Evolutionary conservation across 2,888 invertebrate species (phyloP).

Genomic region (Lasioglossum vierecki): DNA sequence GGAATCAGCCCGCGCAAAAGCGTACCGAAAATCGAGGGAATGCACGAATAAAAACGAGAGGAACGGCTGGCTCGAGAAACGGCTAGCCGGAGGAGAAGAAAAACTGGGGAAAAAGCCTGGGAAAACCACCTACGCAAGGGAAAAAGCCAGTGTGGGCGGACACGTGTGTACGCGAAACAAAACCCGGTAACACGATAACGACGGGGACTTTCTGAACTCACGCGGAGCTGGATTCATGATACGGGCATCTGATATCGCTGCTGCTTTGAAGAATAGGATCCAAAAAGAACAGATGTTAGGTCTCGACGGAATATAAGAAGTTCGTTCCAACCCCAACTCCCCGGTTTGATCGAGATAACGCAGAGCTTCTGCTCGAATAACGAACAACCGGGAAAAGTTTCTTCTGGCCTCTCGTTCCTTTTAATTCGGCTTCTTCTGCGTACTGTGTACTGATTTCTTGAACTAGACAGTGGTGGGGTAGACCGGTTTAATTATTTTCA

Average conservation of each 20-base stretch:
- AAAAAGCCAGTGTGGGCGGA: neutral
- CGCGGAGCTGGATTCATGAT: neutral
- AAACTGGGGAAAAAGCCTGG: neutral
- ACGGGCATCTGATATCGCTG: neutral
- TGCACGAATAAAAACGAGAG: slow-evolving; percentile 22
- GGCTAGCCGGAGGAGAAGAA: neutral
- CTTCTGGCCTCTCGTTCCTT: neutral
- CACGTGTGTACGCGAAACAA: neutral
- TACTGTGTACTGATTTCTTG: neutral
- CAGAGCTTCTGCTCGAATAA: neutral
- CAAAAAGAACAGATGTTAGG: neutral
- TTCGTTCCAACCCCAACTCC: neutral
- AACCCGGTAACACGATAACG: slow-evolving; percentile 3
- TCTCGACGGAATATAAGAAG: neutral
- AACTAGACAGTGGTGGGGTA: too few relatives aligned
- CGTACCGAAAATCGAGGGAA: slow-evolving; percentile 39
- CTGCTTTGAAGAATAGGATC: neutral
- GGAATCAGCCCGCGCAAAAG: slow-evolving; percentile 16
- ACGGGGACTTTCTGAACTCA: neutral
- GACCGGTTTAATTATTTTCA: too few relatives aligned
- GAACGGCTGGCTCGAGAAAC: neutral
- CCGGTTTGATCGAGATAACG: neutral
- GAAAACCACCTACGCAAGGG: neutral
- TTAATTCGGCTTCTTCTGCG: neutral
- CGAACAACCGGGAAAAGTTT: neutral